Evolutionary conservation across 1,140 invertebrate genomes (phyloP).

Genomic region (Drosophila pseudoananassae): DNA sequence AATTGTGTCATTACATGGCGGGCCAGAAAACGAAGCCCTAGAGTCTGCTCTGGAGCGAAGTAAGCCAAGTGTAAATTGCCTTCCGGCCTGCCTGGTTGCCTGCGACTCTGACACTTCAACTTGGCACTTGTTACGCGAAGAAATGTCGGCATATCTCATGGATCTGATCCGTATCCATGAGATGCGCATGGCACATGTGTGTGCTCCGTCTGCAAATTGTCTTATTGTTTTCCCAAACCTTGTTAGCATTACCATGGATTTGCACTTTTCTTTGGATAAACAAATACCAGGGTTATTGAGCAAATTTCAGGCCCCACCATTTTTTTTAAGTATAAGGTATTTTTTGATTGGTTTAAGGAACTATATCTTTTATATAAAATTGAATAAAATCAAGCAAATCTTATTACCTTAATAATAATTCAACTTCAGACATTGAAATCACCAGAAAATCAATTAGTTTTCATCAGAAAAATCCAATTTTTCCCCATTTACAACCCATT

Average conservation of each 20-base stretch:
- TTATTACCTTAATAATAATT: neutral
- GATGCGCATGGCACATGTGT: slow-evolving; percentile 40
- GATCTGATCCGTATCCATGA: slow-evolving; percentile 29
- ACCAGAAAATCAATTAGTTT: neutral
- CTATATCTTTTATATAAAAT: neutral
- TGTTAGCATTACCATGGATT: slow-evolving; percentile 34
- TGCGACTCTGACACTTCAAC: slow-evolving; percentile 44
- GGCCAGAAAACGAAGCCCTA: slow-evolving; percentile 12
- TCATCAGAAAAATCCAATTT: neutral
- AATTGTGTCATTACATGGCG: slow-evolving; percentile 69
- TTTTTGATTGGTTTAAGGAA: neutral
- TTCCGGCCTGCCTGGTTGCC: slow-evolving; percentile 55
- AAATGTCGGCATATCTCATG: slow-evolving; percentile 52
- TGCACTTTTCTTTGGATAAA: slow-evolving; percentile 3
- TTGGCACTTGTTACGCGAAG: slow-evolving; percentile 69
- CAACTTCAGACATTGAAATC: neutral
- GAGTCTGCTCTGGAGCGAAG: slow-evolving; percentile 16
- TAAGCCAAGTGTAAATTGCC: slow-evolving; percentile 67
- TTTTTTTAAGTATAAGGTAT: too few species aligned
- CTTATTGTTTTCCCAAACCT: slow-evolving; percentile 43
- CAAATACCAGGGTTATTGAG: neutral
- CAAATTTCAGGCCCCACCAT: neutral
- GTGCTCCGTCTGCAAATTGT: slow-evolving; percentile 40
- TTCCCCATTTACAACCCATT: neutral
- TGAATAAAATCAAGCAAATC: neutral